Conservation (phyloP, 1,140 invertebrate genomes). For the Helicorthomorpha holstii region DNA sequence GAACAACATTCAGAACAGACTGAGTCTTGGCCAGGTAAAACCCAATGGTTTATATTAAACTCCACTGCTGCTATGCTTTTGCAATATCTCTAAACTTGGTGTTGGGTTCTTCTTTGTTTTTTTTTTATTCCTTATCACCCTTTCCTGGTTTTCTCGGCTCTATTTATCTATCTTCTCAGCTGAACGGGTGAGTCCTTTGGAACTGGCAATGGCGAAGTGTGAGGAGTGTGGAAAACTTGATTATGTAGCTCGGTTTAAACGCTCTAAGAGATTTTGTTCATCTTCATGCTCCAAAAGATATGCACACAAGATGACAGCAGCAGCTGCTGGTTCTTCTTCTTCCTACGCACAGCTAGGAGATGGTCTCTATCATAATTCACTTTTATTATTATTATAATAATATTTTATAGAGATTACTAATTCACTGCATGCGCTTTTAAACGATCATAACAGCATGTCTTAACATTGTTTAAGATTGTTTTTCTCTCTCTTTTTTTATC, state of each 20-base stretch:
- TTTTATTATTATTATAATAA: neutral
- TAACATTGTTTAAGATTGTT: neutral
- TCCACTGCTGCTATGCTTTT: neutral
- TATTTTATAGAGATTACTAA: neutral
- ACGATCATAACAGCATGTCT: neutral
- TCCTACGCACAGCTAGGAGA: constrained; percentile 11
- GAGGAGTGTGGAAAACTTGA: constrained; percentile 60
- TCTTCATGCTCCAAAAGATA: constrained; percentile 50
- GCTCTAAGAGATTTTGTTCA: constrained; percentile 59
- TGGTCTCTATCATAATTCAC: constrained; percentile 5
- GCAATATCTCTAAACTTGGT: neutral
- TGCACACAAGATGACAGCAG: constrained; percentile 26
- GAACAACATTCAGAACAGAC: neutral
- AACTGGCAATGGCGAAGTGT: constrained; percentile 44
- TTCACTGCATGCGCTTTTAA: neutral
- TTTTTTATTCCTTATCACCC: neutral
- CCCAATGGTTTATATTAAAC: neutral
- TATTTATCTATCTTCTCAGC: constrained; percentile 25
- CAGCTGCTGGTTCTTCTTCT: too few relatives aligned
- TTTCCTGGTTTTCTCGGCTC: constrained; percentile 4
- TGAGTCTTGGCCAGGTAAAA: neutral
- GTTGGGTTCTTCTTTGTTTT: neutral
- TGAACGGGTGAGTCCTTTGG: constrained; percentile 31
- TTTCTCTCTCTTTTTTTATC: neutral
- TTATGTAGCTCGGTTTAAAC: constrained; percentile 48